Base-by-base conservation (phyloP, 2,888 invertebrate genomes). In the Pandemis corylana region DNA sequence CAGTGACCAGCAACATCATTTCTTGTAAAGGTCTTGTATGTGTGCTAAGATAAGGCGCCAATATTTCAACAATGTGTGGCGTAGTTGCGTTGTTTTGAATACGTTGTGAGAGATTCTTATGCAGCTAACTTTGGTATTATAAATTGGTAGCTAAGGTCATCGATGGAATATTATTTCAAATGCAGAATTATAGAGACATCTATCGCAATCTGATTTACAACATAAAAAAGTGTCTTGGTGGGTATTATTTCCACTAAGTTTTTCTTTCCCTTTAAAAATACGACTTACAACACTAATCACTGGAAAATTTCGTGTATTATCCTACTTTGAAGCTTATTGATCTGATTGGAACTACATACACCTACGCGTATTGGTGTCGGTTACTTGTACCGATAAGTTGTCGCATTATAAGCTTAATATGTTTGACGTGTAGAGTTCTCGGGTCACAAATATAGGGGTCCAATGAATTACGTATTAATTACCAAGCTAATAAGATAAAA, bases 1-100 rank as follows among this genome's bases (percentile, higher is more conserved):
- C 90, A 80, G 84, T 81, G 78, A 79, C 80, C 81, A 83, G 83
- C 83, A 78, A 80, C 80, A 78, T 82, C 81, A 80, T 81, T 78
- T 15, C 53, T 53, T 79, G 79, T 72, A 69, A 20, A 59, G 51
- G 59, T 65, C 65, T 77, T 77, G 78, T 59, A 28, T 78, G 75
- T 71, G 72, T 75, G 59, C 68, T 61, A 49, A 71, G 56, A 70
- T 75, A 72, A 76, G 64, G 68, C 62, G 72, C 49, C n/a, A 46
- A 72, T 65, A 70, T 63, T 71, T 56, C 12, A 71, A 67, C 74
- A 62, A 62, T 63, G 70, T 62, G 41, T 7, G 66, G 20, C 44
- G 49, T 66, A 51, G 59, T 65, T 61, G 51, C 59, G 69, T 61
- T 74, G 61, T 53, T 74, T 74, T 65, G 61, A 65, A 65, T 69